Conservation (phyloP, 2,888 invertebrate species). For the Pseudoips prasinana region DNA sequence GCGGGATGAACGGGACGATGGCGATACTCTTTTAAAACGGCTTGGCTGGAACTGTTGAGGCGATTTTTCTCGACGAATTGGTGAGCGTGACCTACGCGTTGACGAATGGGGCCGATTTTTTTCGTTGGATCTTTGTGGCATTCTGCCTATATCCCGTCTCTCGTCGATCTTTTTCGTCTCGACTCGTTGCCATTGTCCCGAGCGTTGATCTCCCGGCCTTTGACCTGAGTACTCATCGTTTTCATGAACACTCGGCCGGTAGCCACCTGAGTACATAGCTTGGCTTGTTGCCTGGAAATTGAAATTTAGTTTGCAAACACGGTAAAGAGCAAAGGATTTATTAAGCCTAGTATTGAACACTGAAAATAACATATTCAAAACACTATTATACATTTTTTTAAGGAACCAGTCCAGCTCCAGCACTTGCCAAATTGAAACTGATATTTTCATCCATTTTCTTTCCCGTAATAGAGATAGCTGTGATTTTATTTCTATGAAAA, state of each 20-base stretch:
- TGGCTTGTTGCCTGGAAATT: conserved; percentile 73
- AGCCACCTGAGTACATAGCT: conserved; percentile 70
- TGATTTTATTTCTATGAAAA: no score
- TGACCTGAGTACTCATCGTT: conserved; percentile 42
- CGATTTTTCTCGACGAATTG: conserved; percentile 54
- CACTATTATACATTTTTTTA: no score
- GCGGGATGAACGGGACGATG: conserved; percentile 49
- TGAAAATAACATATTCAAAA: no score
- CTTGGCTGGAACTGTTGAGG: conserved; percentile 37
- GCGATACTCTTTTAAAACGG: conserved; percentile 57
- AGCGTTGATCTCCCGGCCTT: conserved; percentile 22
- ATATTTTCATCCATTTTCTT: no score
- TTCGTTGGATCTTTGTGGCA: conserved; percentile 19
- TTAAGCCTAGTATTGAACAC: conserved; percentile 7
- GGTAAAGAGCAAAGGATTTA: conserved; percentile 15
- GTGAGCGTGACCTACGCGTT: conserved; percentile 52
- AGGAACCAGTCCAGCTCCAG: no score
- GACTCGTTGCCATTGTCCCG: conserved; percentile 50
- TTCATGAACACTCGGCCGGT: conserved; percentile 49
- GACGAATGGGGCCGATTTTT: conserved; percentile 12
- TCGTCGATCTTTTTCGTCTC: conserved; percentile 50
- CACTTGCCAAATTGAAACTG: no score
- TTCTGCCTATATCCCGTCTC: conserved; percentile 31
- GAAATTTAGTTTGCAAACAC: conserved; percentile 65
- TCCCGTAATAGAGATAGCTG: no score